Base-by-base conservation (phyloP, 2,888 invertebrate genomes). In the Chrysina gloriosa region DNA sequence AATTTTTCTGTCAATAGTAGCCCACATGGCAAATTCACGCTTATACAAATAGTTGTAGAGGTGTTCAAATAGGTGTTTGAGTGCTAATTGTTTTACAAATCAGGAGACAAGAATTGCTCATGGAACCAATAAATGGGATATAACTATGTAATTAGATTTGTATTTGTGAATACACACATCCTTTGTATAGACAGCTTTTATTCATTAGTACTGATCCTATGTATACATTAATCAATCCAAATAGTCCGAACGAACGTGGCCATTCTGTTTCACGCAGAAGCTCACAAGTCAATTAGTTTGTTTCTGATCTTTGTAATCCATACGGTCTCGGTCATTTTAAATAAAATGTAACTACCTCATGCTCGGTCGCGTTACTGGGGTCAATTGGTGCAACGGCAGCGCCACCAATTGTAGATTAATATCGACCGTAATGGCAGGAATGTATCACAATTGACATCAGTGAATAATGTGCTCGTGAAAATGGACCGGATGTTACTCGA, bases 391-490 rank as follows among this genome's bases (percentile, higher is more conserved):
- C 58, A 58, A 39, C 23, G 25, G 39, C 58, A 39, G 39, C 58
- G 58, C 25, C 58, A 58, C 58, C 39, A 58, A 58, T 58, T 58
- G 58, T 39, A 25, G 39, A 58, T 58, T 58, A 58, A 58, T 58
- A 58, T 58, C 36, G 39, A 23, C 11, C 25, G 58, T 58, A 58
- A 58, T 56, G 23, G 56, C 25, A 39, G 14, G 31, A 36, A 56
- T 56, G 39, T 36, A 56, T 56, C 56, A 56, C 56, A 39, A 36
- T 36, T 56, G 56, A 56, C 56, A 23, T 23, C 56, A 39, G 36
- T 56, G 56, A 56, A 56, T 54, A 54, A 54, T 58, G 11, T 11
- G 25, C 23, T 58, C 58, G 58, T 39, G 39, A 36, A 58, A 39
- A 39, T 36, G 25, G 25, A 23, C 58, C 58, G 58, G 58, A 58